Evolutionary conservation across 2,113 vertebrate genomes (phyloP), one percentile per base, ranked within the genome.

Genomic region (Coptodon rendalli): DNA sequence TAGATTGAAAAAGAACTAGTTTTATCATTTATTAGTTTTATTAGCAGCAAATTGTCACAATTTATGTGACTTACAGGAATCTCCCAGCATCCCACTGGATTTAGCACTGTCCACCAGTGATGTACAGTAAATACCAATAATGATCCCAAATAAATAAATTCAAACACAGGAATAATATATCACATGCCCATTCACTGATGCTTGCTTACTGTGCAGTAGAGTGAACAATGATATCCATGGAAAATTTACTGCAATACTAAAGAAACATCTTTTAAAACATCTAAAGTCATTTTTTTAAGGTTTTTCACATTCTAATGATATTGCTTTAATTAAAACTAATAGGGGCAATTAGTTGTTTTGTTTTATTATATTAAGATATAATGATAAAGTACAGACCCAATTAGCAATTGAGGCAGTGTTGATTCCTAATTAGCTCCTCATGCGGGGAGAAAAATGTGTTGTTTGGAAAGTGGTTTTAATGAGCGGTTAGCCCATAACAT

Each of bases 121-220:
- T 91, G 83, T 81, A 76, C 59, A 85, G 68, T 80, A 56, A 87
- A 86, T 82, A 68, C 63, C 52, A 89, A 86, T 83, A 91, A 82
- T 80, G 43, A 31, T 48, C 40, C 73, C 73, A 50, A 50, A 50
- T 52, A 52, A 34, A 52, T 31, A n/a, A 50, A 76, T 48, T 76
- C 4, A 71, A 10, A 24, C 83, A 68, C 59, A 80, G 57, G 40
- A 43, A 57, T 24, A 45, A 31, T 9, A 63, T 14, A 43, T 73
- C 17, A 84, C 11, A 90, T 83, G 52, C 53, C 31, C 71, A 73
- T 71, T 71, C 24, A 27, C 45, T 78, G n/a, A 56, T 36, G 45
- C 5, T 16, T n/a, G 71, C 5, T 31, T 50, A 6, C 31, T 73
- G 19, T 31, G 17, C 17, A n/a, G 48, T 2, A 54, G 8, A 36